Percentiles rank a stretch among this genome's conserved stretches.
These are phyloP conservation scores for Autographa gamma DNA, from an alignment of 2,888 invertebrate genomes.

Conservation along the genomic window DNA sequence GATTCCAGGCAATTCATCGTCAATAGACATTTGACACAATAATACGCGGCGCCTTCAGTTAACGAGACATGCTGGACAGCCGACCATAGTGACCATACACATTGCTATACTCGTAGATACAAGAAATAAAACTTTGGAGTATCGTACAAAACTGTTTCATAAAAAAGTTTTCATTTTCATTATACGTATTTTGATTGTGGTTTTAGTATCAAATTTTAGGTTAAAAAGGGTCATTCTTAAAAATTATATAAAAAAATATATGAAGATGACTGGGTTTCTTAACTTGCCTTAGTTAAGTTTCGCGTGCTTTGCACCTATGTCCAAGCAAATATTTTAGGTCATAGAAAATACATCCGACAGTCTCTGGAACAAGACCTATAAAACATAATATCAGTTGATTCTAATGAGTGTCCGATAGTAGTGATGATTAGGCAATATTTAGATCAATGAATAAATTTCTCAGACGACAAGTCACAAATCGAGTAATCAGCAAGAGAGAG, in stretches of 20 bases:
- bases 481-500: not conserved
- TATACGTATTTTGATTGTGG: no score
- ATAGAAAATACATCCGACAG: no score
- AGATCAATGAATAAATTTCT: not conserved
- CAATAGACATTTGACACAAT: conserved; percentile 55
- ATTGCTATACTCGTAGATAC: not conserved
- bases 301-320: no score
- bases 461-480: not conserved
- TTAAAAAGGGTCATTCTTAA: no score
- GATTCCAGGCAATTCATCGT: conserved; percentile 57
- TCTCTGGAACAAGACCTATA: not conserved
- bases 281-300: no score
- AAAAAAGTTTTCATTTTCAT: no score
- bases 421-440: not conserved
- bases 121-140: not conserved
- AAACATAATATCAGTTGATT: not conserved
- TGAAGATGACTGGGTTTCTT: no score
- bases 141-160: not conserved
- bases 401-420: not conserved
- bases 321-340: no score
- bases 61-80: conserved; percentile 22
- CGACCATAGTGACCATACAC: conserved; percentile 13
- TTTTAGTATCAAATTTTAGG: no score
- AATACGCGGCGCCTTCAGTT: conserved; percentile 29
- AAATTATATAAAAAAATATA: no score